Base-by-base conservation (phyloP, 2,888 invertebrate species). In the Coelopa pilipes region DNA sequence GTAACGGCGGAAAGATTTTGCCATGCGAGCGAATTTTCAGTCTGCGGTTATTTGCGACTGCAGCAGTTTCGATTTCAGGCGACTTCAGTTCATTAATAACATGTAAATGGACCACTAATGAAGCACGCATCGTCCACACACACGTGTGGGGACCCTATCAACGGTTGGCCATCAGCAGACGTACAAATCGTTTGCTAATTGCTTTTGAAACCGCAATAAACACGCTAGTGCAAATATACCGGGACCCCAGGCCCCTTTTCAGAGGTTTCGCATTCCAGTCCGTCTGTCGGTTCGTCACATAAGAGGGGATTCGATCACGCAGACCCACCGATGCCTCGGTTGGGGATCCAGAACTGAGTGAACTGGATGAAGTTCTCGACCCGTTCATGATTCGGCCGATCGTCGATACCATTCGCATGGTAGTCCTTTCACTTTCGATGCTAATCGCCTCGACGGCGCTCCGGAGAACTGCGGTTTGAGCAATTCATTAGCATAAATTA, bases 401-500 rank as follows among this genome's bases (percentile, higher is more conserved):
- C 15, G n/a, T 15, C n/a, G n/a, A 1, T 53, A 5, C 15, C 2
- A 53, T 53, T 53, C 19, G 12, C 62, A 62, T 15, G 34, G 1
- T 34, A 11, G 45, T 34, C 34, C 34, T 62, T 34, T 62, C 45
- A 45, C 63, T 46, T 46, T 46, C 5, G 13, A 17, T 46, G 17
- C 3, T 11, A 2, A 57, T 19, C 17, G 19, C 17, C 1, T 7
- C 4, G 21, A n/a, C 34, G 45, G 11, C 63, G 21, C 34, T 10
- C 21, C 9, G 24, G 21, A 68, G 15, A 34, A 45, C 24, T 24
- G 9, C 12, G 1, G 45, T 47, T 60, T 70, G n/a, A 19, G 21
- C 59, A 59, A n/a, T 11, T 19, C 17, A 70, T 70, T 60, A 21
- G 70, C 70, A 70, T 70, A 70, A 70, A 70, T 70, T 70, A 69